Evolutionary conservation across 1,140 invertebrate genomes (phyloP).

Genomic region (Drosophila repletoides): DNA sequence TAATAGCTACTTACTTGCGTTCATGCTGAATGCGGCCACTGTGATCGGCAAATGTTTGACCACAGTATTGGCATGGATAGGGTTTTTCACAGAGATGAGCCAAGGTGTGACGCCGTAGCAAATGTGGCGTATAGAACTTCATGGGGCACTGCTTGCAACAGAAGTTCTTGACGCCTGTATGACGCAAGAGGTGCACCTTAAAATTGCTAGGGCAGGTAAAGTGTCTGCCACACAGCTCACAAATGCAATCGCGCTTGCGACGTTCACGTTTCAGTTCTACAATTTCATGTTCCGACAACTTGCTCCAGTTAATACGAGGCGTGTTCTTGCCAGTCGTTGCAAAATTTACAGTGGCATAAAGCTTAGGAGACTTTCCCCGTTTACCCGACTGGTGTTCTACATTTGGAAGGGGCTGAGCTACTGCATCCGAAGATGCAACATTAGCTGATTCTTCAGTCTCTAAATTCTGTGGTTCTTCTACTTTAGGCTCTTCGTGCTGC

Average conservation of each 20-base stretch:
- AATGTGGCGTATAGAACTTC: slow-evolving; percentile 57
- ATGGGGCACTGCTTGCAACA: slow-evolving; percentile 46
- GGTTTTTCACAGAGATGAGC: slow-evolving; percentile 41
- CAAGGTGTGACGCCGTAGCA: slow-evolving; percentile 52
- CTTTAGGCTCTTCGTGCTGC: background rate
- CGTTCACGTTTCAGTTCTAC: slow-evolving; percentile 57
- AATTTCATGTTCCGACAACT: slow-evolving; percentile 51
- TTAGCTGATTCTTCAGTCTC: background rate
- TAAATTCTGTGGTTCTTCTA: background rate
- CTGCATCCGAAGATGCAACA: background rate
- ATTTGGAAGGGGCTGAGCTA: background rate
- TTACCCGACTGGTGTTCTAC: background rate
- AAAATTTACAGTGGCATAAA: slow-evolving; percentile 46
- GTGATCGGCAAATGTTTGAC: slow-evolving; percentile 49
- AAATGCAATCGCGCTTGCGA: slow-evolving; percentile 62
- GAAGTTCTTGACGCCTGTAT: slow-evolving; percentile 48
- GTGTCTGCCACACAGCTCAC: slow-evolving; percentile 58
- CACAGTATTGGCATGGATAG: slow-evolving; percentile 53
- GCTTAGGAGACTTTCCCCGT: background rate
- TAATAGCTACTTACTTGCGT: slow-evolving; percentile 50
- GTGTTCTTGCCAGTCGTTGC: slow-evolving; percentile 20
- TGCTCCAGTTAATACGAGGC: slow-evolving; percentile 55
- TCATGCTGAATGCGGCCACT: slow-evolving; percentile 61
- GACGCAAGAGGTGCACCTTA: slow-evolving; percentile 60
- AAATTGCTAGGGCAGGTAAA: slow-evolving; percentile 67